Base-by-base conservation (phyloP, 1,140 invertebrate species). In the Drosophila tropicalis region DNA sequence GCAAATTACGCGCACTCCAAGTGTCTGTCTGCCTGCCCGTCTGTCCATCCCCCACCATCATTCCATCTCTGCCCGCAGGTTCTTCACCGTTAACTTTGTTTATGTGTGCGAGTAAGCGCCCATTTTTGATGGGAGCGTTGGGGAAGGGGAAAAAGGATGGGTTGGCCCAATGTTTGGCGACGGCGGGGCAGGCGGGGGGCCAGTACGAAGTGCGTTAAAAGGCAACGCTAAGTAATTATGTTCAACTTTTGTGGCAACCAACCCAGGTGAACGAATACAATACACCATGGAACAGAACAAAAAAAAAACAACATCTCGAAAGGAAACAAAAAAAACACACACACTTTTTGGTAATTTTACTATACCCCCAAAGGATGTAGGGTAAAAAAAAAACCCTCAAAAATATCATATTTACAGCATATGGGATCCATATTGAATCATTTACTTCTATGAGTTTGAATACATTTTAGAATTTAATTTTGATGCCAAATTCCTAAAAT, bases 1-100 rank as follows among this genome's bases (percentile, higher is more conserved):
- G 76, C 75, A 78, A 78, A 79, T 78, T 79, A 82, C 68, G 72
- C 75, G 62, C 66, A n/a, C 68, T 72, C 65, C 70, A 71, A 78
- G 71, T 78, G 75, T 61, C 29, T 78, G 75, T 61, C 29, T 29
- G 29, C 29, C 29, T 3, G 29, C 5, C 70, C 62, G 41, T 58
- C 73, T 32, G 22, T 67, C 58, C 60, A 12, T 56, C 36, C 41
- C 32, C 32, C 10, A 15, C 32, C 17, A 5, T 51, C 58, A 5
- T n/a, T 3, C 12, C 36, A 15, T 57, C 36, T 39, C 0, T 19
- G 29, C 29, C 40, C 2, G 25, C 13, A 63, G 71, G 62, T 22
- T 56, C 29, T 54, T 32, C 64, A 62, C 67, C 76, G 75, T 79
- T 79, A 79, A 79, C 69, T 78, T 79, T 76, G 78, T 72, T 79